Base-by-base conservation (phyloP, 2,888 invertebrate species). In the Drosophila pseudotakahashii region DNA sequence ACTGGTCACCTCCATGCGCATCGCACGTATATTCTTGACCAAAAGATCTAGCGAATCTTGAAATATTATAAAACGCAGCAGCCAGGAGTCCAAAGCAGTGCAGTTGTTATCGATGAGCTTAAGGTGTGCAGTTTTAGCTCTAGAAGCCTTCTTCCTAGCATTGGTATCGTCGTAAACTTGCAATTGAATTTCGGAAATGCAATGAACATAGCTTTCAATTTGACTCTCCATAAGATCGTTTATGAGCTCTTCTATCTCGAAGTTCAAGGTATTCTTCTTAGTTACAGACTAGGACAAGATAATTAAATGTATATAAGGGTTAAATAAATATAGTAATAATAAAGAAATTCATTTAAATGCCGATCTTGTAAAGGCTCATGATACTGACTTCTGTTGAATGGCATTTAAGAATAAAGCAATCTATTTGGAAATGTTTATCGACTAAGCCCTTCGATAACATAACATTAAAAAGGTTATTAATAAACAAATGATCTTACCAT, bases 121-220 rank as follows among this genome's bases (percentile, higher is more conserved):
- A 30, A 88, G 6, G 42, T 81, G 82, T 10, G 59, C 45, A 6
- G 44, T 32, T 6, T 84, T 2, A 0, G 67, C 51, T 7, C 3
- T 2, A 3, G 32, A 6, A 5, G 57, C 10, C 7, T 59, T 54
- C 5, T 42, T 69, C 2, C 34, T 66, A 0, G 9, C 44, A 1
- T 10, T 10, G n/a, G 9, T 5, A 6, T 76, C 68, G n/a, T 47
- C 68, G 45, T 16, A 42, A 3, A 81, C 23, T 39, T 79, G 72
- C 62, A 85, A 13, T 7, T 63, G 51, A 6, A 85, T 72, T 32
- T 81, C 44, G 6, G 82, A 23, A 14, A 81, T 26, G n/a, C 57
- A 68, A 16, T 60, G 48, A 3, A 47, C 62, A 30, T 85, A 88
- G 6, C n/a, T 58, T 3, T 54, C 44, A 48, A 61, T 30, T 13